These are phyloP conservation scores for Andrena chrysosceles DNA, from an alignment of 2,888 invertebrate genomes.

Conservation along the genomic window DNA sequence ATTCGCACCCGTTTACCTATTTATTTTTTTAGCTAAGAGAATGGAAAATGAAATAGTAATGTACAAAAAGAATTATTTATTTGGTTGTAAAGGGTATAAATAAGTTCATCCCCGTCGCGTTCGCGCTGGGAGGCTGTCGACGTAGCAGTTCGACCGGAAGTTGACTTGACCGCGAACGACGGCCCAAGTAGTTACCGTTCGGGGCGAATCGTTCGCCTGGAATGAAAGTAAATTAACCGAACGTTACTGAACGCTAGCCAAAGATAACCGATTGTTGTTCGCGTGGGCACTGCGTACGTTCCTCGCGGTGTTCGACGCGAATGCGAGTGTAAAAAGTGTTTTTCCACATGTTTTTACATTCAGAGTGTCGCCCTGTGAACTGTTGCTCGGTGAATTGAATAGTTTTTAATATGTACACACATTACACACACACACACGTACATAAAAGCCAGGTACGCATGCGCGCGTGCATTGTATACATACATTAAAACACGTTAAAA, in stretches of 20 bases:
- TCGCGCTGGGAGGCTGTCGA: not conserved
- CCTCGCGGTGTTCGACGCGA: constrained; percentile 6
- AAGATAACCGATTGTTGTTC: constrained; percentile 9
- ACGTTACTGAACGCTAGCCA: constrained; percentile 10
- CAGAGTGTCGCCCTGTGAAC: constrained; percentile 70
- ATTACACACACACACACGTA: constrained; percentile 6
- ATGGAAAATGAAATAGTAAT: too few relatives aligned
- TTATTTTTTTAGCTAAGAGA: too few relatives aligned
- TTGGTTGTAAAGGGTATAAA: too few relatives aligned
- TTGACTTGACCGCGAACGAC: constrained; percentile 6
- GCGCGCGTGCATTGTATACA: constrained; percentile 64
- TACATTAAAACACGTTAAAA: constrained; percentile 63
- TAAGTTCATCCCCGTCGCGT: not conserved
- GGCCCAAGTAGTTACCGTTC: not conserved
- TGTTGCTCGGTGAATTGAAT: constrained; percentile 80
- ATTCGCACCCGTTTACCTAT: too few relatives aligned
- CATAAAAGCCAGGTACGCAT: not conserved
- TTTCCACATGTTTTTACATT: constrained; percentile 67
- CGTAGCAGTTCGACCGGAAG: constrained; percentile 1
- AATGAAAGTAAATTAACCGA: constrained; percentile 2
- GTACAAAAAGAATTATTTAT: too few relatives aligned
- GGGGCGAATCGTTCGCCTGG: not conserved
- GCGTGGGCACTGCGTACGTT: not conserved
- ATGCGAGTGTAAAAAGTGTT: constrained; percentile 1
- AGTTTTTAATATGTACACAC: constrained; percentile 70